Evolutionary conservation across 2,113 vertebrate genomes (phyloP), one percentile per base, ranked within the genome.

Genomic region (Carollia perspicillata): DNA sequence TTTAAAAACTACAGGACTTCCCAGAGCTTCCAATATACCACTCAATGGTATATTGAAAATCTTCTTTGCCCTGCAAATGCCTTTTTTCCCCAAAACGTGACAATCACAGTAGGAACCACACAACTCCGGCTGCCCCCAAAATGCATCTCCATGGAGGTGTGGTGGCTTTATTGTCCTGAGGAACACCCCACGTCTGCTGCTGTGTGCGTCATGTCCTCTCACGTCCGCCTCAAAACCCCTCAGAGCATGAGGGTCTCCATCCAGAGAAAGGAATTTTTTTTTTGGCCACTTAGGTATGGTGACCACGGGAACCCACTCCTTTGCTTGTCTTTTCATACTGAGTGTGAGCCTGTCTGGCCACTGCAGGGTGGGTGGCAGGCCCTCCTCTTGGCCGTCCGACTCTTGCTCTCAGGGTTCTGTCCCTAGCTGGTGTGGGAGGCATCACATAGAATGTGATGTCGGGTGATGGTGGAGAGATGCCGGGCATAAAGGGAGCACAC

Each of bases 291-390:
- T 55, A 9, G 12, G 0, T 37, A 30, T 33, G 40, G 37, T 12
- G 28, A 88, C 37, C n/a, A 0, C 26, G 26, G 23, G 42, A 23
- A n/a, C n/a, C 60, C 17, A 23, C 33, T 35, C 33, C 60, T 83
- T 35, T 35, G 80, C 78, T 66, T 42, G 17, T n/a, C n/a, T 95
- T 93, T 60, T 55, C 35, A 11, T 0, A 10, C 12, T 63, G 11
- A 26, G 9, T 13, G 5, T 18, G 47, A 47, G 47, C 5, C 3
- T 42, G 3, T 35, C 44, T 75, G 47, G 58, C 77, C 33, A 3
- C 16, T 22, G 1, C 1, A 1, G 30, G 20, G 0, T 5, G 11
- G 28, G 8, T 3, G 22, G 11, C 8, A 3, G 7, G 26, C 26
- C 13, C 68, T 3, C 0, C 33, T 18, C 37, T 28, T 77, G 17